Evolutionary conservation across 2,888 invertebrate species (phyloP), one percentile per base, ranked within the genome.

Genomic region (Chrysotoxum bicinctum): DNA sequence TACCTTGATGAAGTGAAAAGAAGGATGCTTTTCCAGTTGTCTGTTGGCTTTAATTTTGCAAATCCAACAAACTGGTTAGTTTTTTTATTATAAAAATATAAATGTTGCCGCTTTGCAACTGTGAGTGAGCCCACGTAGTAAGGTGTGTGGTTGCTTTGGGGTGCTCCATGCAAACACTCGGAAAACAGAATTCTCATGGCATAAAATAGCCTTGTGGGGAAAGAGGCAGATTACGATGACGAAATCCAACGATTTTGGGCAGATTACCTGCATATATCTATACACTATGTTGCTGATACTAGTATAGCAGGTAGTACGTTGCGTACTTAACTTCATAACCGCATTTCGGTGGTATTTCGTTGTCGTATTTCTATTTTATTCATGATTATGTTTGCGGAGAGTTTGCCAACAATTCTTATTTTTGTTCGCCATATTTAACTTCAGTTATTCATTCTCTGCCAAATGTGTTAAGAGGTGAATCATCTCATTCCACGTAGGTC

Each of bases 21-120:
- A 75, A 81, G 73, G 85, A 85, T 81, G 76, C 52, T 81, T 77
- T 81, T 66, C 79, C 56, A 76, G 37, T 58, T 21, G 32, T n/a
- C n/a, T n/a, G n/a, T 8, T 72, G 35, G 54, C 19, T 35, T 66
- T 62, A 56, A 64, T 70, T 76, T 69, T 73, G 80, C 85, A 52
- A 77, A 76, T 68, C 30, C 64, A 32, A 19, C 19, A 35, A 85
- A 85, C 85, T 77, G 85, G 85, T 85, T 85, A 64, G 45, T 45
- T 66, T 52, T 37, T 64, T 64, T 9, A 9, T 19, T 75, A n/a
- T 76, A 69, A 30, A 76, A 76, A 79, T n/a, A n/a, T n/a, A n/a
- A 84, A 84, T 66, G 72, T 80, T 70, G 69, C 52, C 54, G 73
- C 32, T 73, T 80, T 48, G 37, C 50, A 40, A 56, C 56, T 60